These are phyloP conservation scores for Aphodius granarius DNA, from an alignment of 2,888 invertebrate species.

Conservation along the genomic window DNA sequence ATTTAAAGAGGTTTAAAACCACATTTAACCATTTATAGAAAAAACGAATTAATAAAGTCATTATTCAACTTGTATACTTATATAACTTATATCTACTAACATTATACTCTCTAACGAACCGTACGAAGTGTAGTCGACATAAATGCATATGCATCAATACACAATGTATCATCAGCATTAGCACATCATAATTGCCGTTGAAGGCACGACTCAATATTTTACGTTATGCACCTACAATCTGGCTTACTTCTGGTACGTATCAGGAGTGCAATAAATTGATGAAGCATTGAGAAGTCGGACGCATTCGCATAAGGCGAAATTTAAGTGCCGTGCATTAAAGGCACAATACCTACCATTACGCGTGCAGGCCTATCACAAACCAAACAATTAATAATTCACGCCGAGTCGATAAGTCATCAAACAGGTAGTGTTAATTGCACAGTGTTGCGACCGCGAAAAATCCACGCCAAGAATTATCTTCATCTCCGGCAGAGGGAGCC, in stretches of 20 bases:
- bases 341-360: neutral
- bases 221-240: neutral
- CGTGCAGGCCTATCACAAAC: neutral
- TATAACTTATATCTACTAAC: neutral
- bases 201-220: neutral
- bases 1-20: no score
- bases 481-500: slow-evolving; percentile 20
- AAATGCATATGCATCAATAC: neutral
- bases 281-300: neutral
- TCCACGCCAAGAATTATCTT: slow-evolving; percentile 24
- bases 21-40: no score
- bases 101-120: neutral
- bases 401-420: slow-evolving; percentile 3
- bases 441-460: slow-evolving; percentile 9
- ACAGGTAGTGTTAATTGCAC: slow-evolving; percentile 22
- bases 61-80: neutral
- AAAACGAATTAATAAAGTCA: no score
- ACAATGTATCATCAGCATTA: neutral
- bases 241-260: neutral
- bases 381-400: slow-evolving; percentile 10
- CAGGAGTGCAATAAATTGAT: neutral
- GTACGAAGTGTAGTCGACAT: neutral
- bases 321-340: neutral
- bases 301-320: neutral
- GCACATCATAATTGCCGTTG: neutral